phyloP scores from a whole-genome alignment of 2,113 vertebrate species.

The Lampris megalopsis region DNA sequence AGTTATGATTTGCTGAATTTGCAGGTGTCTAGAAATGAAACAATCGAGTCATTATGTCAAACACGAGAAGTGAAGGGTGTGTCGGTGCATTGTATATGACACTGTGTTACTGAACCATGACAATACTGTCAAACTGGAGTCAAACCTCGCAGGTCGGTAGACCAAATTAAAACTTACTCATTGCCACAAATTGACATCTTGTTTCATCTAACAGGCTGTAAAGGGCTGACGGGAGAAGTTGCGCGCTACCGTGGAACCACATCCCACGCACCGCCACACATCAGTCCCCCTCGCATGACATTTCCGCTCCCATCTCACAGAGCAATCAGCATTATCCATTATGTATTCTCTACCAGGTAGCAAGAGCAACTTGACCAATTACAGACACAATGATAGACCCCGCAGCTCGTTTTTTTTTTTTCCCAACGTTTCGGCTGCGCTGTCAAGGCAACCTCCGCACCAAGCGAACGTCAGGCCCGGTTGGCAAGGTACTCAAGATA shows the following conservation, averaged over 20 bases:
- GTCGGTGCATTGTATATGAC: too few relatives aligned
- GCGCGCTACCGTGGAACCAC: constrained; percentile 5
- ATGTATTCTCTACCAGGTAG: constrained; percentile 73
- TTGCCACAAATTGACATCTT: constrained; percentile 29
- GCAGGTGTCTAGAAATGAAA: too few relatives aligned
- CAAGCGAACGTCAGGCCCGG: constrained; percentile 68
- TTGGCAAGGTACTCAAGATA: constrained; percentile 76
- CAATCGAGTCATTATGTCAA: too few relatives aligned
- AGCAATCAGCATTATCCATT: constrained; percentile 73
- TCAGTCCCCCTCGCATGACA: constrained; percentile 71
- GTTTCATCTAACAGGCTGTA: constrained; percentile 9
- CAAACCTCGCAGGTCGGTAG: not conserved
- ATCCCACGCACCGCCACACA: constrained; percentile 48
- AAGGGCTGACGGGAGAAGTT: too few relatives aligned
- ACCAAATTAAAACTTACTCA: not conserved
- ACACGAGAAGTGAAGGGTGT: too few relatives aligned
- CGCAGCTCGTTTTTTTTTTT: constrained; percentile 49
- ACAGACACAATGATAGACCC: constrained; percentile 72
- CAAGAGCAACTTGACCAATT: constrained; percentile 79
- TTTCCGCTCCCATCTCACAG: constrained; percentile 68
- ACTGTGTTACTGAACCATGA: too few relatives aligned
- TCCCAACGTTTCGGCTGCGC: constrained; percentile 68
- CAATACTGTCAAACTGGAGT: too few relatives aligned
- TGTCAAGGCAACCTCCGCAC: constrained; percentile 75
- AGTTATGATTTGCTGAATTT: too few relatives aligned